Conservation (phyloP, 2,797 vertebrate genomes). For the Anguilla megastoma region DNA sequence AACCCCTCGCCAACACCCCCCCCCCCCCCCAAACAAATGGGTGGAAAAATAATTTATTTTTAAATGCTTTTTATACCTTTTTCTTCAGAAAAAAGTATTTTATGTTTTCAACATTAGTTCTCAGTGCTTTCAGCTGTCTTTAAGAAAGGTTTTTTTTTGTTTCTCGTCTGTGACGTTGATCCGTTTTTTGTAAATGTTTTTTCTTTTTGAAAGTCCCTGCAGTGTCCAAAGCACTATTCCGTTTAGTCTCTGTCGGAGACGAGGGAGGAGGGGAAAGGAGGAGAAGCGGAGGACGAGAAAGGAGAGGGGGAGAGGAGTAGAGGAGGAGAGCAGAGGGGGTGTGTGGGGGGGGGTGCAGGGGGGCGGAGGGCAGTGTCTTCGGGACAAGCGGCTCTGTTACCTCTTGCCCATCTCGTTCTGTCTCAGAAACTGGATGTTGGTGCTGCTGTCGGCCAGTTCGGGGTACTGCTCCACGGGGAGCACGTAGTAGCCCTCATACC, state of each 20-base stretch:
- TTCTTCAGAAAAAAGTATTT: conserved; percentile 52
- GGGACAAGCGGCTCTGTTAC: conserved; percentile 75
- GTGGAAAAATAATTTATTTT: conserved; percentile 47
- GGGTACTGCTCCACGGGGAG: conserved; percentile 88
- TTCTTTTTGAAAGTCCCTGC: conserved; percentile 64
- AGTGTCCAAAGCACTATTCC: conserved; percentile 75
- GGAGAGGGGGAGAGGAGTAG: conserved; percentile 60
- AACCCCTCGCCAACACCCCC: conserved; percentile 10
- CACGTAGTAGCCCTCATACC: conserved; percentile 87
- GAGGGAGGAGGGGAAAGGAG: conserved; percentile 66
- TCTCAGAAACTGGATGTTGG: conserved; percentile 91
- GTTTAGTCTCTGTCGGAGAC: conserved; percentile 85
- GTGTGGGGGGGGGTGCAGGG: not conserved
- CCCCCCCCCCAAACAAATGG: conserved; percentile 42
- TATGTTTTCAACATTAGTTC: conserved; percentile 53
- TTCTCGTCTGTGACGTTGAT: conserved; percentile 64
- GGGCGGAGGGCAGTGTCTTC: conserved; percentile 15
- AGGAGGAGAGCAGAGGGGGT: not conserved
- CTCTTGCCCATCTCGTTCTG: conserved; percentile 92
- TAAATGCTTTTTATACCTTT: conserved; percentile 42
- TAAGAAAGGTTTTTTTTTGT: conserved; percentile 70
- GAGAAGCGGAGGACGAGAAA: conserved; percentile 74
- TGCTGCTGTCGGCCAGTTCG: conserved; percentile 88
- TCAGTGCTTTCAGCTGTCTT: conserved; percentile 68
- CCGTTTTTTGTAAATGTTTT: conserved; percentile 68